Percentiles rank a stretch among this genome's conserved stretches.
Conservation (phyloP, 2,797 vertebrate genomes). For the Aldrovandia affinis region DNA sequence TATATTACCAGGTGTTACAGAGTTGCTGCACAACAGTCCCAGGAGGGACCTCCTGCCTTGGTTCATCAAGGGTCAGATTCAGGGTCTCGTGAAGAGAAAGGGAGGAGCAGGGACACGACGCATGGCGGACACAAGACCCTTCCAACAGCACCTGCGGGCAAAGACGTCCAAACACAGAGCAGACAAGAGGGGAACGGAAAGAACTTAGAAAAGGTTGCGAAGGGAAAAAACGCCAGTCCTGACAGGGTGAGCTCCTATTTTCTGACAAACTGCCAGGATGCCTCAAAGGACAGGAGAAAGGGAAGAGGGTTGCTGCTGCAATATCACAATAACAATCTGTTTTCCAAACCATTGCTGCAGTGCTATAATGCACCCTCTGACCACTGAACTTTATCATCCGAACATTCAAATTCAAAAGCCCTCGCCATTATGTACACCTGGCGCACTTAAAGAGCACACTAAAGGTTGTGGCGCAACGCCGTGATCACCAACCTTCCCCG, state of each 20-base stretch:
- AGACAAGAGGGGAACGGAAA: neutral
- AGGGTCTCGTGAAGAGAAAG: conserved; percentile 60
- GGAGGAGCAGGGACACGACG: conserved; percentile 75
- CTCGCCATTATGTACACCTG: neutral
- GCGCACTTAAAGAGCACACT: neutral
- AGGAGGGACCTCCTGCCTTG: conserved; percentile 56
- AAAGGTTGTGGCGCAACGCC: neutral
- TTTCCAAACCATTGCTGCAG: neutral
- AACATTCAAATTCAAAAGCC: neutral
- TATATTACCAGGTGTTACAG: conserved; percentile 83
- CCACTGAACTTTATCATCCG: neutral
- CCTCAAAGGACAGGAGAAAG: neutral
- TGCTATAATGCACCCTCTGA: neutral
- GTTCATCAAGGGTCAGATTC: conserved; percentile 66
- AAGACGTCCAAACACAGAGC: neutral
- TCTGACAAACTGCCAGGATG: neutral
- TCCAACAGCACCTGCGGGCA: conserved; percentile 72
- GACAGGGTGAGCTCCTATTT: neutral
- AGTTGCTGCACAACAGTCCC: conserved; percentile 68
- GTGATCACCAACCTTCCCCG: conserved; percentile 69
- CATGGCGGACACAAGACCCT: conserved; percentile 65
- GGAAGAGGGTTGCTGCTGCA: neutral
- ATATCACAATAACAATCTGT: neutral
- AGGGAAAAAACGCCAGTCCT: too few relatives aligned
- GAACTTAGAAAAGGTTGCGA: neutral